Conservation (phyloP, 2,888 invertebrate genomes). For the Pasiphila rectangulata region DNA sequence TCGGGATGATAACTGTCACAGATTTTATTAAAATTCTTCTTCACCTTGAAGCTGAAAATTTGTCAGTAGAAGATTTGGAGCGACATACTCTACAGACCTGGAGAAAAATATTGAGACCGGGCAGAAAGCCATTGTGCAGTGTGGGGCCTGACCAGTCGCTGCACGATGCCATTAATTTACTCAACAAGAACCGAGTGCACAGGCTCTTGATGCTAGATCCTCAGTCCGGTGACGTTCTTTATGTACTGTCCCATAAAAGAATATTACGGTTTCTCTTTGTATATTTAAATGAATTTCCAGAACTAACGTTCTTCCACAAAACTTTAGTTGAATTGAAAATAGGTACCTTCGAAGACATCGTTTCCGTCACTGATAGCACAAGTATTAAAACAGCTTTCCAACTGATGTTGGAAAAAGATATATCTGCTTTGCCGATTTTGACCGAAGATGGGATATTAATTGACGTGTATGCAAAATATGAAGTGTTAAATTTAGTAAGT, state of each 20-base stretch:
- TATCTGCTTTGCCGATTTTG: constrained; percentile 72
- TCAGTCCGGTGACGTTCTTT: constrained; percentile 66
- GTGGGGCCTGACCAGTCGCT: constrained; percentile 70
- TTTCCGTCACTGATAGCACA: constrained; percentile 65
- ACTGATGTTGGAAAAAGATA: constrained; percentile 67
- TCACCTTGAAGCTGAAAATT: constrained; percentile 64
- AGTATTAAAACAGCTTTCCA: constrained; percentile 70
- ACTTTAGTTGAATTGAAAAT: constrained; percentile 69
- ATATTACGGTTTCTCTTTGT: constrained; percentile 74
- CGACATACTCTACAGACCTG: constrained; percentile 70
- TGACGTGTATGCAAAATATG: constrained; percentile 76
- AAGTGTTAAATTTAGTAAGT: constrained; percentile 89
- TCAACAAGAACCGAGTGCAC: constrained; percentile 69
- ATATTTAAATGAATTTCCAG: constrained; percentile 75
- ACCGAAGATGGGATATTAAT: constrained; percentile 66
- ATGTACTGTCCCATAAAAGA: constrained; percentile 73
- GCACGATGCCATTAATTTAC: constrained; percentile 72
- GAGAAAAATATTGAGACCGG: constrained; percentile 67
- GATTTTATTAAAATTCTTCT: constrained; percentile 74
- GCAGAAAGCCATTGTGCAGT: constrained; percentile 65
- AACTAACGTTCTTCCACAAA: constrained; percentile 73
- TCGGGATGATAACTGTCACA: constrained; percentile 76
- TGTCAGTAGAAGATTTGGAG: constrained; percentile 71
- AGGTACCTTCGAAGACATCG: constrained; percentile 69
- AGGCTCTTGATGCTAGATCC: constrained; percentile 71